A percentile compares a stretch with the other conserved stretches of the same genome.
phyloP scores from a whole-genome alignment of 2,113 vertebrate species.

The Campylomormyrus tamandua region DNA sequence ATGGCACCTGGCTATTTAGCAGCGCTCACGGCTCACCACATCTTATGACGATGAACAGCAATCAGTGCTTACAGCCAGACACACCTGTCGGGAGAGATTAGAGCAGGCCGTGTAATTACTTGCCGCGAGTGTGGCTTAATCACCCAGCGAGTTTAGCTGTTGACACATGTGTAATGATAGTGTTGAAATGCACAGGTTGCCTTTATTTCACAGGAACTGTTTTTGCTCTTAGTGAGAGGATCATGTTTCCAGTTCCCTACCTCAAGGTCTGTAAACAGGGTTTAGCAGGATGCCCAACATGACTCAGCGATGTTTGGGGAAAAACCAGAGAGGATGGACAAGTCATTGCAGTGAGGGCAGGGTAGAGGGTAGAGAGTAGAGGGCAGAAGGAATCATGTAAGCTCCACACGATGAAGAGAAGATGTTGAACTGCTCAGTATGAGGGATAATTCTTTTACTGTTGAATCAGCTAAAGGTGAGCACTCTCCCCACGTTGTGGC shows the following conservation, averaged over 20 bases:
- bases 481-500: neutral
- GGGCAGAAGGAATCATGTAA: neutral
- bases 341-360: neutral
- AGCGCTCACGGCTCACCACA: neutral
- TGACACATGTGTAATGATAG: neutral
- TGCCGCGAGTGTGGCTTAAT: neutral
- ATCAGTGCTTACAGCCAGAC: neutral
- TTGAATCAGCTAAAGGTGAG: neutral
- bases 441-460: neutral
- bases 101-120: conserved; percentile 8
- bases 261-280: neutral
- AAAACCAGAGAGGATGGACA: neutral
- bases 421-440: neutral
- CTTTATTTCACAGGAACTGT: neutral
- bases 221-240: neutral
- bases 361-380: neutral
- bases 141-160: neutral
- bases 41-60: neutral
- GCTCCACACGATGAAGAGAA: neutral
- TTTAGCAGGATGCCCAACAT: neutral
- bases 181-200: neutral
- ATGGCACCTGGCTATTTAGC: neutral
- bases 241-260: neutral
- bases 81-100: neutral
- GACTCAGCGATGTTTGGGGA: neutral